Evolutionary conservation across 1,140 invertebrate species (phyloP), one percentile per base, ranked within the genome.

Genomic region (Nasonia giraulti): DNA sequence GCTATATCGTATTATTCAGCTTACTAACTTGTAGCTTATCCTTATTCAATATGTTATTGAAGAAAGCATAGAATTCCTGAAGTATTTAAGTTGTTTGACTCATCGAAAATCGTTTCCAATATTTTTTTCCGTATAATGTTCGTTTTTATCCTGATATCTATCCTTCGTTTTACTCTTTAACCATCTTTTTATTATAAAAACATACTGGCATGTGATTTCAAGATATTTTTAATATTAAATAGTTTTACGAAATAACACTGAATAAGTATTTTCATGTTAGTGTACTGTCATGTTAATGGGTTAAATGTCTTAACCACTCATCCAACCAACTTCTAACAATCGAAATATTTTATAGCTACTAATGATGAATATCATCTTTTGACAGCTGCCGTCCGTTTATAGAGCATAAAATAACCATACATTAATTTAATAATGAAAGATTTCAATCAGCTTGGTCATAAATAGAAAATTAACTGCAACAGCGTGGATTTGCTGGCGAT

Each of bases 281-380:
- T n/a, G n/a, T n/a, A n/a, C n/a, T n/a, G n/a, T n/a, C n/a, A n/a
- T n/a, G n/a, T n/a, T n/a, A n/a, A n/a, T n/a, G n/a, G n/a, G n/a
- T 27, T 8, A 88, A 86, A 87, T 88, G 92, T 92, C 91, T 93
- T 92, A 92, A 93, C 91, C 92, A 93, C 92, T 93, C 92, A 93
- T 93, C 92, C 92, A 93, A 91, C 91, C 92, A 91, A 91, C 90
- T 85, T 92, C 92, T 91, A 92, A 92, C 89, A 89, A 47, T 88
- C 11, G 89, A 86, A 85, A 71, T 89, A 77, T 80, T 88, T 86
- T 87, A 86, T 87, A 87, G 83, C 81, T 88, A 17, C 55, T n/a
- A 73, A 71, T 4, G 6, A 37, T 37, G 23, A 40, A 62, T 17
- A n/a, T 75, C 6, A 31, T 75, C 10, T 82, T 66, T 23, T n/a